Percentiles rank a stretch among this genome's conserved stretches.
Conservation (phyloP, 30 jellyfish, hydroid and myxozoan genomes). For the Hydra vulgaris region DNA sequence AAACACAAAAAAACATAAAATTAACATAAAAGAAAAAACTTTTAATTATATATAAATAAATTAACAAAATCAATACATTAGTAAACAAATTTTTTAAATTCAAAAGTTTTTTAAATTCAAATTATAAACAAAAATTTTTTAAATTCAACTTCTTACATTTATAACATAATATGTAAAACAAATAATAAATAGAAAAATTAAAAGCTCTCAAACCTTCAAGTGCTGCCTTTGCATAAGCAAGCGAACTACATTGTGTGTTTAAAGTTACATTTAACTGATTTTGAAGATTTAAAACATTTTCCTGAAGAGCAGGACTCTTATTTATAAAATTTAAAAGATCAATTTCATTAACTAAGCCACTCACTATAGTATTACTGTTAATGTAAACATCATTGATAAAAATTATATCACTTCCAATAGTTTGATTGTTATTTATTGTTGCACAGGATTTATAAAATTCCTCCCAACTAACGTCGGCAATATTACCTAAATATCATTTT, state of each 20-base stretch:
- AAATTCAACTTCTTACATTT: too few relatives aligned
- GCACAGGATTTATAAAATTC: slow-evolving; percentile 1
- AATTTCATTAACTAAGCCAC: slow-evolving; percentile 36
- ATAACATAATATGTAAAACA: too few relatives aligned
- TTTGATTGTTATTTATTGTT: slow-evolving; percentile 26
- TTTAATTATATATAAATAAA: background rate
- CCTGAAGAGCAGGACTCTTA: background rate
- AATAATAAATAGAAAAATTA: too few relatives aligned
- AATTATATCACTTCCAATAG: slow-evolving; percentile 11
- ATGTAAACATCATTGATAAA: slow-evolving; percentile 4
- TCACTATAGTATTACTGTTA: slow-evolving; percentile 8
- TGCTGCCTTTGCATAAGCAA: slow-evolving; percentile 13
- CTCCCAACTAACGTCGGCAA: slow-evolving; percentile 30
- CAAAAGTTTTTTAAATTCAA: too few relatives aligned
- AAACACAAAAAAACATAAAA: too few relatives aligned
- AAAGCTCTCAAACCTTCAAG: slow-evolving; percentile 13
- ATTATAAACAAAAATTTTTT: too few relatives aligned
- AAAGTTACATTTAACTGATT: slow-evolving; percentile 3
- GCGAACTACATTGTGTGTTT: slow-evolving; percentile 29
- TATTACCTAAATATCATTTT: slow-evolving; percentile 10
- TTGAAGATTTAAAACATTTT: background rate
- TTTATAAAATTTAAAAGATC: slow-evolving; percentile 2
- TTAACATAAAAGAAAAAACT: background rate
- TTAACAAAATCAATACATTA: background rate
- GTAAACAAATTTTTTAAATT: too few relatives aligned